Percentiles rank a stretch among this genome's conserved stretches.
Evolutionary conservation across 2,797 vertebrate genomes (phyloP).

Genomic region (Anabacerthia variegaticeps): DNA sequence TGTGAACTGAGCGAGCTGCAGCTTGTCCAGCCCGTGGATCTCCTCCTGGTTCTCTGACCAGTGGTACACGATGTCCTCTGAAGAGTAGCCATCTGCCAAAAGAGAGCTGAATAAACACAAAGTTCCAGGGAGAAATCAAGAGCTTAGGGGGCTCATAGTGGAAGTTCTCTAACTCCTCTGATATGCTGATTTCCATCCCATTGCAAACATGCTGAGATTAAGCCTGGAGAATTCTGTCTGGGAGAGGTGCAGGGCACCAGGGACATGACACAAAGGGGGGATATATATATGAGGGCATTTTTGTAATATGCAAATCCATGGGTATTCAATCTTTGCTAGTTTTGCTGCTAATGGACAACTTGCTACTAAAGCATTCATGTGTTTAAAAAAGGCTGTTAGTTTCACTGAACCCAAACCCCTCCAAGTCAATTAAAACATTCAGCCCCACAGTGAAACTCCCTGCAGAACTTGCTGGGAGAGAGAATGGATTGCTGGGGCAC

Average conservation of each 20-base stretch:
- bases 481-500: constrained; percentile 1
- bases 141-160: neutral
- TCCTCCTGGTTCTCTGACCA: constrained; percentile 96
- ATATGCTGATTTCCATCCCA: neutral
- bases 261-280: neutral
- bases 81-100: constrained; percentile 92
- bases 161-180: neutral
- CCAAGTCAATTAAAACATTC: constrained; percentile 23
- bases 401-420: neutral
- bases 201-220: neutral
- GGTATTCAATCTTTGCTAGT: neutral
- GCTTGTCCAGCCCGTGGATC: constrained; percentile 94
- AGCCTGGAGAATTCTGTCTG: neutral
- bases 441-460: neutral
- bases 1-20: constrained; percentile 97
- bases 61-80: constrained; percentile 95
- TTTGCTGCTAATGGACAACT: neutral
- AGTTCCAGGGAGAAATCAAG: neutral
- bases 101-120: constrained; percentile 23
- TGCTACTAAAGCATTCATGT: neutral
- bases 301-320: neutral
- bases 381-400: neutral
- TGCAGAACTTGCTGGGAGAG: neutral
- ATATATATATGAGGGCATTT: neutral
- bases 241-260: neutral